These are phyloP conservation scores for Zaprionus nigranus DNA, from an alignment of 1,140 invertebrate genomes.

Conservation along the genomic window DNA sequence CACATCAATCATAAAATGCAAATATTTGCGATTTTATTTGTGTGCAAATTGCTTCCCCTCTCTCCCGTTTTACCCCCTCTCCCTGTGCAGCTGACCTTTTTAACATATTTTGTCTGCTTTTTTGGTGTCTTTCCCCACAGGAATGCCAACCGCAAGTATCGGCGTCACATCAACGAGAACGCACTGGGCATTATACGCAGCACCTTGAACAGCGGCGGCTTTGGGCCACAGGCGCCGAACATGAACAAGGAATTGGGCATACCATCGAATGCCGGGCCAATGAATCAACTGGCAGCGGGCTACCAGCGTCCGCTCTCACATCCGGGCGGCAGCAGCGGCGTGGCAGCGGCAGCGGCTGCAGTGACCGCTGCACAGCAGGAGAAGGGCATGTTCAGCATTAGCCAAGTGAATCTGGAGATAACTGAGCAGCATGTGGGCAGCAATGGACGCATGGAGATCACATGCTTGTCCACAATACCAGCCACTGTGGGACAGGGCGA, in stretches of 20 bases:
- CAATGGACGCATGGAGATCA: conserved; percentile 89
- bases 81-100: not conserved
- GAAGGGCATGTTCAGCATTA: conserved; percentile 82
- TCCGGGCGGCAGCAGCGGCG: conserved; percentile 79
- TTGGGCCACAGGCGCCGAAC: conserved; percentile 80
- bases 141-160: conserved; percentile 78
- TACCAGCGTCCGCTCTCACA: conserved; percentile 80
- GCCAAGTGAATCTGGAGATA: conserved; percentile 86
- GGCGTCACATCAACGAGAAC: conserved; percentile 81
- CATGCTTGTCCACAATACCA: conserved; percentile 90
- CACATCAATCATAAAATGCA: conserved; percentile 83
- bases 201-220: conserved; percentile 76
- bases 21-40: conserved; percentile 81
- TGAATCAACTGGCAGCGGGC: conserved; percentile 78
- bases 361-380: conserved; percentile 79
- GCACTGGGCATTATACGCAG: conserved; percentile 76
- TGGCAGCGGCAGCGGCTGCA: conserved; percentile 77
- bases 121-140: conserved; percentile 48
- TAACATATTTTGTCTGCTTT: not conserved
- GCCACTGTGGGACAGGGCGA: conserved; percentile 87
- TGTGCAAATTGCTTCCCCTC: conserved; percentile 64
- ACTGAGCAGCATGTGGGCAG: conserved; percentile 87
- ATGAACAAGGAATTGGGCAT: conserved; percentile 80
- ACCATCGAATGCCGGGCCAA: conserved; percentile 76
- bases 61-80: too few species aligned